Evolutionary conservation across 2,113 vertebrate species (phyloP).

Genomic region (Henicopernis longicauda): DNA sequence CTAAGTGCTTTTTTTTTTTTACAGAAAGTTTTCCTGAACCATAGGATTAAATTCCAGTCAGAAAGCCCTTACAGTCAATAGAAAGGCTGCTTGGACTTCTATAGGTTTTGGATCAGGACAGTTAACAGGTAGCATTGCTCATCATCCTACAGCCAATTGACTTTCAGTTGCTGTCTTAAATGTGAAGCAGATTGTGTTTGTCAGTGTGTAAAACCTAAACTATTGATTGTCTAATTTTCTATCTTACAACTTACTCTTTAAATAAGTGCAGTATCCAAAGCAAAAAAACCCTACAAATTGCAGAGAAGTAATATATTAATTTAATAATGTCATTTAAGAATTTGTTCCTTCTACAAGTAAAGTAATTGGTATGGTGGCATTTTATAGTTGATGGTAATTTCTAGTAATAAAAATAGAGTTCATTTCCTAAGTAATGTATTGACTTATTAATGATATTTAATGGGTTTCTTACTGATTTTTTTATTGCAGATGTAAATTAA

Average conservation of each 20-base stretch:
- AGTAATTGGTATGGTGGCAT: slow-evolving; percentile 68
- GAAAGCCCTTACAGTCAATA: not conserved
- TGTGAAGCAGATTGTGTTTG: slow-evolving; percentile 11
- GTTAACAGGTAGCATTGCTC: not conserved
- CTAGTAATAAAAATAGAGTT: slow-evolving; percentile 74
- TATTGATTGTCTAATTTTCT: slow-evolving; percentile 10
- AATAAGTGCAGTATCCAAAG: slow-evolving; percentile 8
- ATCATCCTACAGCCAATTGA: not conserved
- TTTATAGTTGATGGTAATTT: slow-evolving; percentile 71
- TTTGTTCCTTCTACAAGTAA: slow-evolving; percentile 64
- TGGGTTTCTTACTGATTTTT: slow-evolving; percentile 70
- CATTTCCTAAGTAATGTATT: slow-evolving; percentile 73
- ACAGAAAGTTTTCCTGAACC: not conserved
- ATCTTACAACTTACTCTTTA: slow-evolving; percentile 14
- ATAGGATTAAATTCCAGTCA: not conserved
- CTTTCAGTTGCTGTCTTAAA: slow-evolving; percentile 26
- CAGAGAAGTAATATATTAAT: slow-evolving; percentile 62
- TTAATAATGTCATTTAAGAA: slow-evolving; percentile 68
- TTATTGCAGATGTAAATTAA: slow-evolving; percentile 71
- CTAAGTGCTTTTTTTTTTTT: not conserved
- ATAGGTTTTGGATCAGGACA: not conserved
- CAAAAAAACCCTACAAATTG: slow-evolving; percentile 34
- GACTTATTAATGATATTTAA: slow-evolving; percentile 77
- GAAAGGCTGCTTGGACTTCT: not conserved
- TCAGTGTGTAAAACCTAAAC: not conserved